phyloP scores from a whole-genome alignment of 2,888 invertebrate species.

The Acanthopleura granulata region DNA sequence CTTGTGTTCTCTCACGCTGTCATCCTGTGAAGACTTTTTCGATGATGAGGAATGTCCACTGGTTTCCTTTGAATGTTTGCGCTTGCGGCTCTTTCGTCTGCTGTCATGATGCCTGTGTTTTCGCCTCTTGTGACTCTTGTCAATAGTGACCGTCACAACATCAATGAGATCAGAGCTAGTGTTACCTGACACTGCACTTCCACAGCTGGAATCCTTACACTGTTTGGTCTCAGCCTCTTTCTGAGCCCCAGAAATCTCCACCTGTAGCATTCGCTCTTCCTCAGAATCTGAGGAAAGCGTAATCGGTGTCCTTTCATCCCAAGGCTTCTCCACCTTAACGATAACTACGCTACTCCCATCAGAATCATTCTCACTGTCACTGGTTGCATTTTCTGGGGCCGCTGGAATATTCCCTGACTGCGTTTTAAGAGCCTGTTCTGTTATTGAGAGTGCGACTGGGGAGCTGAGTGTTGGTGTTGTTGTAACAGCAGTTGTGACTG shows the following conservation, averaged over 20 bases:
- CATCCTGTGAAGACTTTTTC: constrained; percentile 11
- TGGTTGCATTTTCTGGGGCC: constrained; percentile 1
- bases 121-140: not conserved
- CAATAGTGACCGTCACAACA: not conserved
- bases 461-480: not conserved
- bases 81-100: constrained; percentile 5
- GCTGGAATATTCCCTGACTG: not conserved
- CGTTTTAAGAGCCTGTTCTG: not conserved
- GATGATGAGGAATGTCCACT: constrained; percentile 19
- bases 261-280: constrained; percentile 31
- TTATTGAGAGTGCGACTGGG: not conserved
- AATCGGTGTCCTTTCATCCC: constrained; percentile 76
- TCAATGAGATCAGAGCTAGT: not conserved
- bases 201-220: not conserved
- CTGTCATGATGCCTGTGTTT: constrained; percentile 4
- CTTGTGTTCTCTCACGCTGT: not conserved
- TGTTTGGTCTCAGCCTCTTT: constrained; percentile 20
- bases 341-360: constrained; percentile 66
- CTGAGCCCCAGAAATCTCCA: constrained; percentile 26
- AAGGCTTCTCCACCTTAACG: constrained; percentile 78
- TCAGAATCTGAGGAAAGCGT: constrained; percentile 53
- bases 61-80: constrained; percentile 24
- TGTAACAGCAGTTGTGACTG: not conserved
- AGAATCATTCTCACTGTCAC: constrained; percentile 35
- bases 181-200: not conserved